A percentile compares a stretch with the other conserved stretches of the same genome.
Evolutionary conservation across 2,888 invertebrate species (phyloP).

Genomic region (Noctuana brunneofusca): DNA sequence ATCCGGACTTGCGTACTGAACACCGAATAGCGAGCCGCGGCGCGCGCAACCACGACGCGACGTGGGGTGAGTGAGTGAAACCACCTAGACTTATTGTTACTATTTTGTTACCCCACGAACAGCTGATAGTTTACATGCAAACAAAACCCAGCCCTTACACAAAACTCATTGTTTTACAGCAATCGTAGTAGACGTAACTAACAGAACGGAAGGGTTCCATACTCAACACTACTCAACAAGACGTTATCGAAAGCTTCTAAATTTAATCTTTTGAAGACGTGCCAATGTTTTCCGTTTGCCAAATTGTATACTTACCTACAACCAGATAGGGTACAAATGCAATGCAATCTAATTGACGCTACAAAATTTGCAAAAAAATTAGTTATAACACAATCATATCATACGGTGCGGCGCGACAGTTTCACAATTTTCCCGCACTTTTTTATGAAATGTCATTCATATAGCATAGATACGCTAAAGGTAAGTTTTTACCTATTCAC

Average conservation of each 20-base stretch:
- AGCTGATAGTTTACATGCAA: constrained; percentile 15
- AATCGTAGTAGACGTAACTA: constrained; percentile 11
- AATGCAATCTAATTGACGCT: neutral
- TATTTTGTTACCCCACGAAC: constrained; percentile 17
- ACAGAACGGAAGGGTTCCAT: constrained; percentile 27
- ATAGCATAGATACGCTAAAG: no score
- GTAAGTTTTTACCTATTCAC: neutral
- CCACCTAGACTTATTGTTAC: constrained; percentile 39
- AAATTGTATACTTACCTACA: constrained; percentile 33
- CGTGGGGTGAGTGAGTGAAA: constrained; percentile 56
- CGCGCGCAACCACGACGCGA: constrained; percentile 64
- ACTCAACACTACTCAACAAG: constrained; percentile 11
- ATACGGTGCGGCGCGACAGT: neutral
- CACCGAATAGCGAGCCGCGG: constrained; percentile 61
- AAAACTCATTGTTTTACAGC: neutral
- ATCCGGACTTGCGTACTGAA: constrained; percentile 71
- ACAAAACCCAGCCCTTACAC: constrained; percentile 1
- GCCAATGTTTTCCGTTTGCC: constrained; percentile 56
- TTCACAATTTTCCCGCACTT: neutral
- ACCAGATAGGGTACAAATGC: constrained; percentile 7
- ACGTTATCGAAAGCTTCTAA: constrained; percentile 51
- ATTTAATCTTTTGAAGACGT: constrained; percentile 64
- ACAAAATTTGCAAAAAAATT: neutral
- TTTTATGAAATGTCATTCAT: neutral
- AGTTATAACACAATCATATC: neutral